phyloP scores from a whole-genome alignment of 2,888 invertebrate species.

The Conus canariensis region DNA sequence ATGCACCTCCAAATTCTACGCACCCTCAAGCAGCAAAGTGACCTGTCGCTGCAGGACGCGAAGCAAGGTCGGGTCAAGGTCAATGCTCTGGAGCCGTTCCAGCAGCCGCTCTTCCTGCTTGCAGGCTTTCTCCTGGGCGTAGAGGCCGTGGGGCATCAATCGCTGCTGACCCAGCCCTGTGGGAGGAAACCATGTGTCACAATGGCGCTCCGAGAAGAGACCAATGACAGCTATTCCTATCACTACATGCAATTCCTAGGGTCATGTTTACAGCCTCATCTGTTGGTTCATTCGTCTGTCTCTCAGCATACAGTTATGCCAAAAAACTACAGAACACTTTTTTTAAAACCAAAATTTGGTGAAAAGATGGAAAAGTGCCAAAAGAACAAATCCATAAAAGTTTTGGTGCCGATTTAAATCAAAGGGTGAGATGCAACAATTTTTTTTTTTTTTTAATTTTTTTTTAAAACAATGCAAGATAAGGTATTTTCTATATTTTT shows the following conservation, averaged over 20 bases:
- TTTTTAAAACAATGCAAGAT: too few relatives aligned
- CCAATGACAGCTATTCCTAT: neutral
- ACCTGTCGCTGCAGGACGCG: conserved; percentile 86
- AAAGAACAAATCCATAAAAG: too few relatives aligned
- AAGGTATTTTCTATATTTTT: too few relatives aligned
- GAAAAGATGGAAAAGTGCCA: too few relatives aligned
- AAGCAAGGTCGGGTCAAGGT: conserved; percentile 86
- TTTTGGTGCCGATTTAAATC: too few relatives aligned
- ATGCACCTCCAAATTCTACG: neutral
- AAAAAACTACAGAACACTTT: too few relatives aligned
- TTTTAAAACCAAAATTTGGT: too few relatives aligned
- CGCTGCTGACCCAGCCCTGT: conserved; percentile 87
- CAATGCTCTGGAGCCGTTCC: conserved; percentile 87
- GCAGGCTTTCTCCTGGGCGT: conserved; percentile 87
- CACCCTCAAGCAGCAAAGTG: conserved; percentile 85
- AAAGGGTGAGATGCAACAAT: too few relatives aligned
- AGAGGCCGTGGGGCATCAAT: conserved; percentile 88
- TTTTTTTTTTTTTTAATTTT: too few relatives aligned
- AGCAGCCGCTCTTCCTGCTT: conserved; percentile 89
- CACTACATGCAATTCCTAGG: neutral
- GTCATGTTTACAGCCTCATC: too few relatives aligned
- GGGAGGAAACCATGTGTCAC: neutral
- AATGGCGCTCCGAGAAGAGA: neutral
- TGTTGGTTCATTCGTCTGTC: too few relatives aligned
- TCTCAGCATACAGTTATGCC: too few relatives aligned